These are phyloP conservation scores for Cantharis nigra DNA, from an alignment of 2,888 invertebrate species.

Conservation along the genomic window DNA sequence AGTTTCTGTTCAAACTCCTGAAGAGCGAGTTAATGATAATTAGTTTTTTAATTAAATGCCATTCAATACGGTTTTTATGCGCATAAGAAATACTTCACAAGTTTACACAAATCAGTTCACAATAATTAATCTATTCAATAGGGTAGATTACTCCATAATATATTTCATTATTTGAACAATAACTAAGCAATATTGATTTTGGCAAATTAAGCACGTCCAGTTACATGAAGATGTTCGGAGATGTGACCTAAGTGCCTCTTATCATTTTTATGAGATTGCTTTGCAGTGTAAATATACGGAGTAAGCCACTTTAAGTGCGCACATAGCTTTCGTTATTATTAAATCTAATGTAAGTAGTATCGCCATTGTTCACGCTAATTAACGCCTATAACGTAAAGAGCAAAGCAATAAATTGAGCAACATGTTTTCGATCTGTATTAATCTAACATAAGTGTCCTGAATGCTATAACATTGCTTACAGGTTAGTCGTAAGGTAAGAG, in stretches of 20 bases:
- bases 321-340: not conserved
- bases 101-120: not conserved
- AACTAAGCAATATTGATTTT: not conserved
- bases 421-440: not conserved
- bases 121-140: not conserved
- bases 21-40: not conserved
- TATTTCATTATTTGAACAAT: not conserved
- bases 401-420: not conserved
- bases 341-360: not conserved
- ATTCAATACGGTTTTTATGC: not conserved
- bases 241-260: not conserved
- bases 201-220: not conserved
- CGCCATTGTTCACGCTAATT: not conserved
- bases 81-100: not conserved
- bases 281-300: not conserved
- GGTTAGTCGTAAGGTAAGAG: no score
- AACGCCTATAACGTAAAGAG: no score
- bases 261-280: not conserved
- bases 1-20: not conserved
- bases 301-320: not conserved
- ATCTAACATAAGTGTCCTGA: no score
- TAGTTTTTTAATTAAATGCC: not conserved
- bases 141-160: not conserved
- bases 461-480: no score
- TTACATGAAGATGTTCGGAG: not conserved